Evolutionary conservation across 2,888 invertebrate species (phyloP).

Genomic region (Chirona hameri): DNA sequence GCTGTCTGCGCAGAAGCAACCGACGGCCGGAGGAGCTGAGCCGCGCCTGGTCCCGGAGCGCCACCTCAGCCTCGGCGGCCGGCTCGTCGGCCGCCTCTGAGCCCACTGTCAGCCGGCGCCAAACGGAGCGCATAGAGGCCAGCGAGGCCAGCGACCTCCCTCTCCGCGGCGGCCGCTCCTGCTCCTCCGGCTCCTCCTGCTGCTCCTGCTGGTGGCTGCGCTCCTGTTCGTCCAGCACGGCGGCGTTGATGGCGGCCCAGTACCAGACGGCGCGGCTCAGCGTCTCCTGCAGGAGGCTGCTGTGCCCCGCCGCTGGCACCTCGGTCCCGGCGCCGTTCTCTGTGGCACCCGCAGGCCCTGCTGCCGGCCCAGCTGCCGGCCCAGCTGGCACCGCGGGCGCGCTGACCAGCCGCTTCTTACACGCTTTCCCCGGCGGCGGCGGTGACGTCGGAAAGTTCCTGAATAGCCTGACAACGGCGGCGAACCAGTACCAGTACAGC

Average conservation of each 20-base stretch:
- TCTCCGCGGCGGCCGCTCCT: neutral
- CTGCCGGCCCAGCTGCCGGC: neutral
- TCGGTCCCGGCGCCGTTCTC: neutral
- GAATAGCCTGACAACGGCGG: neutral
- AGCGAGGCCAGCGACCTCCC: neutral
- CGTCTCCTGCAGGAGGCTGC: neutral
- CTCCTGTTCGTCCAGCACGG: neutral
- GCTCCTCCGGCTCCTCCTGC: neutral
- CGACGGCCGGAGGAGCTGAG: no score
- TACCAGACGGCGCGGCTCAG: neutral
- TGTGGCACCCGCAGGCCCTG: neutral
- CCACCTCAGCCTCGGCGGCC: neutral
- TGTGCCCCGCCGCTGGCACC: neutral
- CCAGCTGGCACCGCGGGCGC: neutral
- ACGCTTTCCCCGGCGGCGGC: neutral
- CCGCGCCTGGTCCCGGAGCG: neutral
- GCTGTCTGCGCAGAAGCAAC: no score
- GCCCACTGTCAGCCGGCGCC: neutral
- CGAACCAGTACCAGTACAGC: slow-evolving; percentile 23
- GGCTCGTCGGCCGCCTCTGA: neutral
- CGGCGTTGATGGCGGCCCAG: slow-evolving; percentile 13
- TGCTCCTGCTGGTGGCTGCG: neutral
- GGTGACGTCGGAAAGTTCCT: neutral
- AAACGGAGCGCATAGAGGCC: neutral
- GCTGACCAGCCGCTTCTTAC: no score